Conservation (phyloP, 2,113 vertebrate genomes). For the Gymnorhina tibicen region DNA sequence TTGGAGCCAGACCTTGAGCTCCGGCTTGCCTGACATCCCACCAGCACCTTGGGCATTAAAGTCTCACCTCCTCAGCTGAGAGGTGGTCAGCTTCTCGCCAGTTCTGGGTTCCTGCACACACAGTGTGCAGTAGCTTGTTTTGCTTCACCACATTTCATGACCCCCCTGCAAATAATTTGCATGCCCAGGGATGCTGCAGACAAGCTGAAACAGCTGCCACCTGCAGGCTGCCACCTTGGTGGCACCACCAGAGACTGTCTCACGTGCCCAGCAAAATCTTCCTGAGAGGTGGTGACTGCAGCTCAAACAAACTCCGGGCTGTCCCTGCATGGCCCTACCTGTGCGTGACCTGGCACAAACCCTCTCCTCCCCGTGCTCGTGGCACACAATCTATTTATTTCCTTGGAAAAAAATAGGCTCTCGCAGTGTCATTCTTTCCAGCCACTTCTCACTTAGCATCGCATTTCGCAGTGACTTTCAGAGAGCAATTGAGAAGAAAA, state of each 20-base stretch:
- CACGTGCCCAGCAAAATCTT: not conserved
- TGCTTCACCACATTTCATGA: not conserved
- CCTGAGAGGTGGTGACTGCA: not conserved
- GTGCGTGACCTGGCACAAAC: not conserved
- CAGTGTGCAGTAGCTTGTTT: not conserved
- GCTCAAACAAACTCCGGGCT: not conserved
- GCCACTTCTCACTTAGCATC: slow-evolving; percentile 58
- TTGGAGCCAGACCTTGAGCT: not conserved
- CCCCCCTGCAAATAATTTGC: not conserved
- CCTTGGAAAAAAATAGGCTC: slow-evolving; percentile 47
- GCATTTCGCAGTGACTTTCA: slow-evolving; percentile 64
- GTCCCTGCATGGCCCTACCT: slow-evolving; percentile 53
- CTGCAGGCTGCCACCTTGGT: not conserved
- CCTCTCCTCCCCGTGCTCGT: not conserved
- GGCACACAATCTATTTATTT: slow-evolving; percentile 63
- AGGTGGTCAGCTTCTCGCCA: not conserved
- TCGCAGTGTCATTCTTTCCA: slow-evolving; percentile 72
- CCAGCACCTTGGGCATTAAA: not conserved
- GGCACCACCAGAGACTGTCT: not conserved
- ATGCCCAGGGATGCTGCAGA: not conserved
- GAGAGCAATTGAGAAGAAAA: slow-evolving; percentile 18
- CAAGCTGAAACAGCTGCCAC: not conserved
- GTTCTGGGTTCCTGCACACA: not conserved
- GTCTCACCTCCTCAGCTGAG: not conserved
- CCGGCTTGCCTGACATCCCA: accelerated